Conservation (phyloP, 2,888 invertebrate genomes). For the Thereva nobilitata region DNA sequence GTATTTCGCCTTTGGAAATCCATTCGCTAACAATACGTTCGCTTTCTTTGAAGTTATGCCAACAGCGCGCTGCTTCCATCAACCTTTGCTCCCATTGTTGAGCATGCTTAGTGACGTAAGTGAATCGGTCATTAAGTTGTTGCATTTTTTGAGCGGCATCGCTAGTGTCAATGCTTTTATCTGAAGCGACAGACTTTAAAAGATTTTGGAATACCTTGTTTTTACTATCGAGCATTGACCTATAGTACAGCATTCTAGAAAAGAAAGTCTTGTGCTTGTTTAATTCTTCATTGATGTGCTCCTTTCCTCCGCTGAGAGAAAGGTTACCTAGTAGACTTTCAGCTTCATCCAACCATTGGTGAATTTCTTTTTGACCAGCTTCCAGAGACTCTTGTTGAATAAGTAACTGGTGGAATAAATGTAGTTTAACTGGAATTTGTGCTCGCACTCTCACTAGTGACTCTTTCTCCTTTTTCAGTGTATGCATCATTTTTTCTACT, state of each 20-base stretch:
- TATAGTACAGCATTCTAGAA: conserved; percentile 85
- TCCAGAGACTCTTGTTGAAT: conserved; percentile 91
- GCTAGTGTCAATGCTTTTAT: conserved; percentile 74
- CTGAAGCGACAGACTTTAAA: conserved; percentile 74
- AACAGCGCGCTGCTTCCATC: conserved; percentile 77
- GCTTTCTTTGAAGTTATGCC: conserved; percentile 82
- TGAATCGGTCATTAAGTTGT: conserved; percentile 82
- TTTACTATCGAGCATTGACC: conserved; percentile 92
- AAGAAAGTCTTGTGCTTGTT: conserved; percentile 86
- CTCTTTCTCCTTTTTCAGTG: conserved; percentile 86
- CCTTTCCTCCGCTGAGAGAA: conserved; percentile 67
- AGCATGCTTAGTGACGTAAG: conserved; percentile 74
- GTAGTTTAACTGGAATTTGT: conserved; percentile 78
- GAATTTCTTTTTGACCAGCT: conserved; percentile 82
- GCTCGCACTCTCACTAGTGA: conserved; percentile 82
- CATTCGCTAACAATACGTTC: conserved; percentile 82
- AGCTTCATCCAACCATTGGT: conserved; percentile 83
- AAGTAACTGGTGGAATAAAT: conserved; percentile 78
- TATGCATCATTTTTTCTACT: conserved; percentile 87
- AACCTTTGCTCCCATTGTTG: conserved; percentile 78
- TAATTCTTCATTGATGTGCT: conserved; percentile 73
- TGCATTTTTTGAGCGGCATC: conserved; percentile 74
- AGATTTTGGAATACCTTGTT: conserved; percentile 91
- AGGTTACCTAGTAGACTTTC: conserved; percentile 70
- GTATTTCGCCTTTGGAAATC: conserved; percentile 81